A percentile compares a stretch with the other conserved stretches of the same genome.
Evolutionary conservation across 2,113 vertebrate genomes (phyloP).

Genomic region (Hippoglossus stenolepis): DNA sequence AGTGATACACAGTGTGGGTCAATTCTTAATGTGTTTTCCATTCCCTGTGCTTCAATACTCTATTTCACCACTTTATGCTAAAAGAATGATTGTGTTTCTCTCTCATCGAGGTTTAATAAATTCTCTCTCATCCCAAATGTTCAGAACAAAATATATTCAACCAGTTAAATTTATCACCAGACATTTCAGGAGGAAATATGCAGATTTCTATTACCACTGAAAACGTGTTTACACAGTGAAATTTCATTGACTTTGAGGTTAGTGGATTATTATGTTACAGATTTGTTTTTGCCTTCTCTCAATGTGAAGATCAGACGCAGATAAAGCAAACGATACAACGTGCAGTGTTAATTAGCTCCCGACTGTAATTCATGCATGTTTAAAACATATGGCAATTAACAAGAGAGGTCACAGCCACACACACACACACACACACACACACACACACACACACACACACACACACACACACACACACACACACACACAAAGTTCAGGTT

Average conservation of each 20-base stretch:
- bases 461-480: background rate
- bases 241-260: slow-evolving; percentile 30
- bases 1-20: too few relatives aligned
- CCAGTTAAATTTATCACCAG: too few relatives aligned
- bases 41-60: background rate
- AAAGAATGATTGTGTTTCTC: background rate
- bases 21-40: too few relatives aligned
- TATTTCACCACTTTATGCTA: background rate
- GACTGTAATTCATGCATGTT: too few relatives aligned
- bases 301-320: background rate
- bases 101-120: background rate
- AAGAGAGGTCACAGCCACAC: background rate
- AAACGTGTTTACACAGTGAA: slow-evolving; percentile 28
- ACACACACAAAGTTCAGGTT: too few relatives aligned
- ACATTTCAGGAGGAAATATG: too few relatives aligned
- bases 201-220: background rate
- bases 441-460: background rate
- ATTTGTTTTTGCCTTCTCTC: too few relatives aligned
- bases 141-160: slow-evolving; percentile 4
- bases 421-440: too few relatives aligned
- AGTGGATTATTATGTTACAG: slow-evolving; percentile 15
- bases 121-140: background rate
- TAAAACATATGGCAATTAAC: background rate
- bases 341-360: too few relatives aligned
- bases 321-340: background rate